Percentiles rank a stretch among this genome's conserved stretches.
phyloP scores from a whole-genome alignment of 2,797 vertebrate species.

The Synaphobranchus kaupii region DNA sequence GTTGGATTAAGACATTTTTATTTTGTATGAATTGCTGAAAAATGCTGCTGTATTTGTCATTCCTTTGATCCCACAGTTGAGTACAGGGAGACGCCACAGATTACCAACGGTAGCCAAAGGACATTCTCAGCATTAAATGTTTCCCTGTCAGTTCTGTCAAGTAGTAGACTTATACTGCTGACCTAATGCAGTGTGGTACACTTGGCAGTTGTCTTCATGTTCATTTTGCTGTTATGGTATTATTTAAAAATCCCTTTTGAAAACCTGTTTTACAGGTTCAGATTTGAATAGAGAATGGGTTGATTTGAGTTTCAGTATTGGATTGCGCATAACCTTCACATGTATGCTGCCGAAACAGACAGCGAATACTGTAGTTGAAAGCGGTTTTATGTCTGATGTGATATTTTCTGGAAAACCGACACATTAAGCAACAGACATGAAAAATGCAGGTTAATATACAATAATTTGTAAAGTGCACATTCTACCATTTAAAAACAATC shows the following conservation, averaged over 20 bases:
- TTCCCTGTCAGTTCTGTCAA: too few relatives aligned
- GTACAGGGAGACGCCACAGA: not conserved
- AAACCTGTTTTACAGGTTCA: not conserved
- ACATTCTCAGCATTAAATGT: not conserved
- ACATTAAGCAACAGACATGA: not conserved
- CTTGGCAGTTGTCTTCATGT: not conserved
- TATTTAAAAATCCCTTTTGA: not conserved
- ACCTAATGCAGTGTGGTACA: too few relatives aligned
- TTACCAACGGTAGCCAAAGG: not conserved
- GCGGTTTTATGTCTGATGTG: too few relatives aligned
- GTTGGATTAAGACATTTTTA: not conserved
- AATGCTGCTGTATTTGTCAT: not conserved
- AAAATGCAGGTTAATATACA: not conserved
- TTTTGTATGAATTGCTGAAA: not conserved
- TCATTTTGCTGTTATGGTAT: not conserved
- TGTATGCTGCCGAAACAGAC: too few relatives aligned
- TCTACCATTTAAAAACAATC: not conserved
- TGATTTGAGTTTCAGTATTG: not conserved
- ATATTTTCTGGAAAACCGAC: not conserved
- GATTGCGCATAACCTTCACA: too few relatives aligned
- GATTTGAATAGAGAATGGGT: not conserved
- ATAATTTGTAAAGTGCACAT: slow-evolving; percentile 13
- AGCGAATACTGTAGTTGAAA: too few relatives aligned
- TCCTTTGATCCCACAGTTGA: not conserved
- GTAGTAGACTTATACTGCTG: too few relatives aligned